These are phyloP conservation scores for Pitangus sulphuratus DNA, from an alignment of 2,797 vertebrate genomes.

Conservation along the genomic window DNA sequence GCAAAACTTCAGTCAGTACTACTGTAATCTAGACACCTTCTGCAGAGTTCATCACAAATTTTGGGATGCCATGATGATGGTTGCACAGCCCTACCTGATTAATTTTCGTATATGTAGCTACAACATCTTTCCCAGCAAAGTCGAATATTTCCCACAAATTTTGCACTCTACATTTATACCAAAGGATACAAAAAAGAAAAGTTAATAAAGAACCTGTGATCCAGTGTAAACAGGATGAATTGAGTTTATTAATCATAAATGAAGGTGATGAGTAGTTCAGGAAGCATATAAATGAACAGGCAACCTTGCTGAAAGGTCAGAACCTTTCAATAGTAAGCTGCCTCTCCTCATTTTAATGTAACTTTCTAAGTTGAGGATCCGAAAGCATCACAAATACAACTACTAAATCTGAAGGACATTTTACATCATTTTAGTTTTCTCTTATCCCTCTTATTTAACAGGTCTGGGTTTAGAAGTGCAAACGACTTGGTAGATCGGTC, in stretches of 20 bases:
- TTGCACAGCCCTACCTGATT: not conserved
- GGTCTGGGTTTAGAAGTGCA: not conserved
- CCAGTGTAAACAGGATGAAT: constrained; percentile 57
- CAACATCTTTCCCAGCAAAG: constrained; percentile 28
- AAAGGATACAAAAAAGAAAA: constrained; percentile 55
- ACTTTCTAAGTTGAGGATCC: constrained; percentile 26
- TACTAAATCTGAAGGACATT: not conserved
- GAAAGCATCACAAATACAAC: constrained; percentile 23
- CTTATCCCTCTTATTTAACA: not conserved
- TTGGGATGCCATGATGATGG: not conserved
- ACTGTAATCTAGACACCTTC: not conserved
- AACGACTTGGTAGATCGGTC: not conserved
- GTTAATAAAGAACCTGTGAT: constrained; percentile 69
- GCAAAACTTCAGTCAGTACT: not conserved
- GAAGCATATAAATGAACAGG: constrained; percentile 64
- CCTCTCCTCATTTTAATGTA: constrained; percentile 57
- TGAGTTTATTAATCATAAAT: constrained; percentile 74
- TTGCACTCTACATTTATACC: constrained; percentile 5
- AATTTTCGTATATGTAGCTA: constrained; percentile 22
- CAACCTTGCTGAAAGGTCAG: constrained; percentile 74
- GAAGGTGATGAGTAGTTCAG: constrained; percentile 64
- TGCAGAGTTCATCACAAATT: not conserved
- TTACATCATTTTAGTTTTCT: not conserved
- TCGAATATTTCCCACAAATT: constrained; percentile 9
- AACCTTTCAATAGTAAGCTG: constrained; percentile 60